phyloP scores from a whole-genome alignment of 2,113 vertebrate species.

The Microcebus griseorufus region DNA sequence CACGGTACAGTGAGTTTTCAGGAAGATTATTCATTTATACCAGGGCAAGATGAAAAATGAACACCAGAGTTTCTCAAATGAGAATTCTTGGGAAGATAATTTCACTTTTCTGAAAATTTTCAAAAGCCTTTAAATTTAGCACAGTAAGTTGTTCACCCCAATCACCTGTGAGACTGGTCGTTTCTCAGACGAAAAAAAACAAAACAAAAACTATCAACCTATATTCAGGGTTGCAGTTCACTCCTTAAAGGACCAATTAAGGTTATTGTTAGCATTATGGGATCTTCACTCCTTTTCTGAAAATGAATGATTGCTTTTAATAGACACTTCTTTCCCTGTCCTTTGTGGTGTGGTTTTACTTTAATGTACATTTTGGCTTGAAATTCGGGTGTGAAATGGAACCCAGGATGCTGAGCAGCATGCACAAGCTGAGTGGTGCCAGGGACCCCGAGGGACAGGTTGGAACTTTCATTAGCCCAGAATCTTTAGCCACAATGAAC shows the following conservation, averaged over 20 bases:
- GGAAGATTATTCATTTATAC: conserved; percentile 32
- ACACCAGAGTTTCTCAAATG: conserved; percentile 28
- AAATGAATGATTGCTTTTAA: conserved; percentile 25
- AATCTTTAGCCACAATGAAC: conserved; percentile 74
- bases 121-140: not conserved
- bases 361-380: not conserved
- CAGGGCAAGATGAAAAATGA: conserved; percentile 11
- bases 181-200: not conserved
- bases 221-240: not conserved
- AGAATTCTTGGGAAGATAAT: conserved; percentile 20
- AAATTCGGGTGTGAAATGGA: conserved; percentile 53
- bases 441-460: conserved; percentile 23
- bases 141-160: not conserved
- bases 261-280: not conserved
- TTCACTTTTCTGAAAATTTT: conserved; percentile 17
- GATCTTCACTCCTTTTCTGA: not conserved
- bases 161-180: not conserved
- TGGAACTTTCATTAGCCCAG: conserved; percentile 68
- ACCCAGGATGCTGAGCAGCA: not conserved
- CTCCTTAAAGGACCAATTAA: not conserved
- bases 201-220: not conserved
- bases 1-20: not conserved
- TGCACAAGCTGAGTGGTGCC: not conserved
- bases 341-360: conserved; percentile 48
- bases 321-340: not conserved